phyloP scores from a whole-genome alignment of 2,797 vertebrate genomes.

The Eurystomus glaucurus region DNA sequence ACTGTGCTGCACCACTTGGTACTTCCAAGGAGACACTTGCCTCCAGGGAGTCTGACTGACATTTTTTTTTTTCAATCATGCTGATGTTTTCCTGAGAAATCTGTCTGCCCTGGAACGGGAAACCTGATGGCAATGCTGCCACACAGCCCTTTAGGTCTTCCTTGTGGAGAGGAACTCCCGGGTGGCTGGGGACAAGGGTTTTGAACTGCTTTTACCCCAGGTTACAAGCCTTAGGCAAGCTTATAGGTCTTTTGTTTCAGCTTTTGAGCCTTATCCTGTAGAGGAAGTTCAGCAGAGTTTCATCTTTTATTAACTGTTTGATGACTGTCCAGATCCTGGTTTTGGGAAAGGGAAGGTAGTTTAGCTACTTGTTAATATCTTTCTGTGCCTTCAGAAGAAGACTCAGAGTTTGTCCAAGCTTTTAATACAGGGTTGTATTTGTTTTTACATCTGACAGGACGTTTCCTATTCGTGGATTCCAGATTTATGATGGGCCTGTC shows the following conservation, averaged over 20 bases:
- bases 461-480: constrained; percentile 71
- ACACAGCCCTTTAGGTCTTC: not conserved
- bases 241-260: not conserved
- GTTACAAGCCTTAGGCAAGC: not conserved
- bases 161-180: not conserved
- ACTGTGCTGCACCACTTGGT: too few species aligned
- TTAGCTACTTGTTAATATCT: not conserved
- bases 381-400: not conserved
- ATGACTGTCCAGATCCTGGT: not conserved
- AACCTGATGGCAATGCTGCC: not conserved
- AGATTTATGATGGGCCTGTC: constrained; percentile 74
- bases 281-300: not conserved
- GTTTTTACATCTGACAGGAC: constrained; percentile 41
- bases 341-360: not conserved
- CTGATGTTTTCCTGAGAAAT: not conserved
- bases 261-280: not conserved
- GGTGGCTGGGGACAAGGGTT: not conserved
- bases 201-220: not conserved
- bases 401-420: not conserved
- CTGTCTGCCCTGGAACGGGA: not conserved
- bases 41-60: not conserved
- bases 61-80: not conserved
- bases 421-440: not conserved
- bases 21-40: not conserved
- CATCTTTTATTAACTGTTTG: not conserved